Conservation (phyloP, 2,113 vertebrate species). For the Sterrhoptilus dennistouni region DNA sequence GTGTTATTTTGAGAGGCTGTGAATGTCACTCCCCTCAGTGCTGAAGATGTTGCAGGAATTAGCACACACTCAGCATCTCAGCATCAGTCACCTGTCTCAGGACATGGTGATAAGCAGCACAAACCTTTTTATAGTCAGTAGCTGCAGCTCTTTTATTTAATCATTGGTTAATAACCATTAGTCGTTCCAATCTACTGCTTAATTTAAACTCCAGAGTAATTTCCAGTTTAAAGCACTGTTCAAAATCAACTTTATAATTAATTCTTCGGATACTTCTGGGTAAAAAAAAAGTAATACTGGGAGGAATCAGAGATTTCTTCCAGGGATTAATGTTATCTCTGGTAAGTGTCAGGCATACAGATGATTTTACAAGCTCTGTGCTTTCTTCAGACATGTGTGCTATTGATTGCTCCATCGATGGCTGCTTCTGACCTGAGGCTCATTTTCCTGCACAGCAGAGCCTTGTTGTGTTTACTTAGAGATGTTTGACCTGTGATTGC, state of each 20-base stretch:
- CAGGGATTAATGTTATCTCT: neutral
- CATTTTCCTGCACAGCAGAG: neutral
- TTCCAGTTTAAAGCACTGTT: constrained; percentile 14
- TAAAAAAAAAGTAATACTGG: neutral
- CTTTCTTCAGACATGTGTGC: neutral
- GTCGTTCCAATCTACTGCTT: neutral
- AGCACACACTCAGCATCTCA: neutral
- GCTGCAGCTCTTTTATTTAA: neutral
- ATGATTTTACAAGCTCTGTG: neutral
- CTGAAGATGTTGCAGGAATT: neutral
- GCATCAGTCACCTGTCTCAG: neutral
- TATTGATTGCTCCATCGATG: constrained; percentile 30
- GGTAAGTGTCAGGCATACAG: neutral
- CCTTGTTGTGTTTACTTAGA: neutral
- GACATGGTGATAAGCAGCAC: neutral
- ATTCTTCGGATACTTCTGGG: neutral
- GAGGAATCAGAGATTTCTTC: neutral
- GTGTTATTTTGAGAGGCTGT: neutral
- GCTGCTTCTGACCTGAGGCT: neutral
- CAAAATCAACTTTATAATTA: constrained; percentile 20
- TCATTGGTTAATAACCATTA: neutral
- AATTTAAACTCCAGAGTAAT: constrained; percentile 1
- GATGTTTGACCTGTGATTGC: neutral
- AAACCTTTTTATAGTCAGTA: neutral
- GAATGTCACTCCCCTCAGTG: neutral